phyloP scores from a whole-genome alignment of 2,797 vertebrate genomes.

The Leptoclinus maculatus region DNA sequence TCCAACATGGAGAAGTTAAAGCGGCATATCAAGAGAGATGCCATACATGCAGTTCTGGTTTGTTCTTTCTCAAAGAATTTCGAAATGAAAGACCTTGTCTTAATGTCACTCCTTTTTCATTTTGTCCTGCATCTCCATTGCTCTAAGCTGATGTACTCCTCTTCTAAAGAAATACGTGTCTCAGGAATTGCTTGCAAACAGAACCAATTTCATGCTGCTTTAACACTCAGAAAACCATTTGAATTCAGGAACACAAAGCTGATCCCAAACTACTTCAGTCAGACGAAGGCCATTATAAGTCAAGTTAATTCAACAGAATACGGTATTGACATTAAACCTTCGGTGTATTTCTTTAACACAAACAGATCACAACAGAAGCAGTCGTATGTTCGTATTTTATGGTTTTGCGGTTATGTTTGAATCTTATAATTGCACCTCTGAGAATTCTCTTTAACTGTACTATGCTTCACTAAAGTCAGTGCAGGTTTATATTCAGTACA shows the following conservation, averaged over 20 bases:
- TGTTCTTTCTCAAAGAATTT: slow-evolving; percentile 1
- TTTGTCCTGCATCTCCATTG: slow-evolving; percentile 36
- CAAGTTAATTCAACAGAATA: slow-evolving; percentile 58
- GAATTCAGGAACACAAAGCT: slow-evolving; percentile 70
- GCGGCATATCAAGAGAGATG: background rate
- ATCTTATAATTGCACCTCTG: slow-evolving; percentile 26
- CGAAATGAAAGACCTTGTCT: slow-evolving; percentile 23
- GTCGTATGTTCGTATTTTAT: background rate
- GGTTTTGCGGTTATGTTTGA: slow-evolving; percentile 27
- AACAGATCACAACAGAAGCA: slow-evolving; percentile 24
- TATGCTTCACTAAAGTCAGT: background rate
- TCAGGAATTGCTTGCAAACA: slow-evolving; percentile 70
- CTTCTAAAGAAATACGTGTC: slow-evolving; percentile 59
- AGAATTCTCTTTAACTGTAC: background rate
- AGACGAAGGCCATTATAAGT: slow-evolving; percentile 52
- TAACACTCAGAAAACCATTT: slow-evolving; percentile 74
- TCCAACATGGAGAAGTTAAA: slow-evolving; percentile 21
- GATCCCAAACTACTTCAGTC: slow-evolving; percentile 37
- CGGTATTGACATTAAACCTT: slow-evolving; percentile 34
- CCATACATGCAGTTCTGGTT: slow-evolving; percentile 1
- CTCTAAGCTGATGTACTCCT: slow-evolving; percentile 30
- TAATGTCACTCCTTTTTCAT: slow-evolving; percentile 16
- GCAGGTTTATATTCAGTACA: background rate
- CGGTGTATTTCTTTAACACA: slow-evolving; percentile 16
- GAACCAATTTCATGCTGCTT: slow-evolving; percentile 83